phyloP scores from a whole-genome alignment of 2,888 invertebrate genomes.

The Tachina fera region DNA sequence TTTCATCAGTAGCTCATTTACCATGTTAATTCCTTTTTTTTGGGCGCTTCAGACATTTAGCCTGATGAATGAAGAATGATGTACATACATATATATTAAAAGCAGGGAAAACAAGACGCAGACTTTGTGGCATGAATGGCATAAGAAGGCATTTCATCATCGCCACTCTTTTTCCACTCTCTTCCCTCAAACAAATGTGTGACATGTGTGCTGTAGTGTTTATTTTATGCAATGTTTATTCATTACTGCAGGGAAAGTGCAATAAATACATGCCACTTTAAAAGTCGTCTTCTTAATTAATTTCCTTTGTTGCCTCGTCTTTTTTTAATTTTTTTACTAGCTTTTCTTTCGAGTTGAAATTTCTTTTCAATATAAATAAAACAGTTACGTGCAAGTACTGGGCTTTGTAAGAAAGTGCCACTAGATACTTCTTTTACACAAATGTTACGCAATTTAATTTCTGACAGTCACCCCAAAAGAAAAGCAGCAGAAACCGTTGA shows the following conservation, averaged over 20 bases:
- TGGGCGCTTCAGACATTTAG: background rate
- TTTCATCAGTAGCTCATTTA: background rate
- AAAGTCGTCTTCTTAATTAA: conserved; percentile 36
- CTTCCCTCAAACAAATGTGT: background rate
- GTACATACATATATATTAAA: too few species aligned
- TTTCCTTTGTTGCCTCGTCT: background rate
- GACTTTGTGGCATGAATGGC: background rate
- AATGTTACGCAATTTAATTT: background rate
- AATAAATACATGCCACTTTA: conserved; percentile 41
- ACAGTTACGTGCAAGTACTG: background rate
- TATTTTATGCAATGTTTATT: conserved; percentile 29
- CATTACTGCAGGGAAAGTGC: conserved; percentile 9
- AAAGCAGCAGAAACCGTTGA: background rate
- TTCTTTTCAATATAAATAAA: conserved; percentile 19
- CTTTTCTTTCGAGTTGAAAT: background rate
- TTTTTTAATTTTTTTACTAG: background rate
- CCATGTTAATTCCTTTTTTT: background rate
- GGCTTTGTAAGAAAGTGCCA: background rate
- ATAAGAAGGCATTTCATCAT: background rate
- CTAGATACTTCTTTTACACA: too few species aligned
- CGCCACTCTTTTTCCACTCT: background rate
- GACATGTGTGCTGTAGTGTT: background rate
- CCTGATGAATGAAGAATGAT: conserved; percentile 5
- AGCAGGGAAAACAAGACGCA: background rate
- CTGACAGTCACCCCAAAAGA: background rate